phyloP scores from a whole-genome alignment of 2,113 vertebrate genomes.

The Meles meles region DNA sequence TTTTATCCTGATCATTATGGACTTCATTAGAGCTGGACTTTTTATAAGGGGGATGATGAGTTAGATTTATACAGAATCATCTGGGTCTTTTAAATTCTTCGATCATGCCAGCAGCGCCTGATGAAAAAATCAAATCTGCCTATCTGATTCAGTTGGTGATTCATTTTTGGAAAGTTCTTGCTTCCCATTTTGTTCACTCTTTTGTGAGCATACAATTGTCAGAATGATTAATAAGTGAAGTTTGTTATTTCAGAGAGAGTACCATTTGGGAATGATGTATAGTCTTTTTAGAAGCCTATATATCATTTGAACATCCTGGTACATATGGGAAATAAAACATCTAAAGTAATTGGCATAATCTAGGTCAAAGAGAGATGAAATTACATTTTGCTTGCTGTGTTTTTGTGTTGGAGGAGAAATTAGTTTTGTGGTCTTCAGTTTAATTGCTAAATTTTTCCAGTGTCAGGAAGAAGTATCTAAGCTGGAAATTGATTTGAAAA shows the following conservation, averaged over 20 bases:
- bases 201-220: constrained; percentile 14
- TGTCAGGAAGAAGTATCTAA: not conserved
- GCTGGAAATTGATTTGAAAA: constrained; percentile 15
- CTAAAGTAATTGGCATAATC: constrained; percentile 34
- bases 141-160: constrained; percentile 7
- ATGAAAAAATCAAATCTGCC: not conserved
- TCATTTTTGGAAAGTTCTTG: constrained; percentile 53
- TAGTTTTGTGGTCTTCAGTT: constrained; percentile 2
- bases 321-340: constrained; percentile 35
- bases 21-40: constrained; percentile 63
- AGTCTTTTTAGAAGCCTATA: not conserved
- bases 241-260: constrained; percentile 8
- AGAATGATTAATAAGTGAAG: constrained; percentile 43
- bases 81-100: constrained; percentile 63
- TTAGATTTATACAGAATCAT: constrained; percentile 58
- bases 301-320: not conserved
- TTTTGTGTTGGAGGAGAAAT: constrained; percentile 10
- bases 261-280: not conserved
- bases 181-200: constrained; percentile 29
- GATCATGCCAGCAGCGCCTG: constrained; percentile 36
- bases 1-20: constrained; percentile 70
- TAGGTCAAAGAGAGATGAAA: constrained; percentile 46
- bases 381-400: constrained; percentile 39
- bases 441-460: constrained; percentile 44
- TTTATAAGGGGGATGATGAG: constrained; percentile 53